These are phyloP conservation scores for Albula goreensis DNA, from an alignment of 2,113 vertebrate species.

Conservation along the genomic window DNA sequence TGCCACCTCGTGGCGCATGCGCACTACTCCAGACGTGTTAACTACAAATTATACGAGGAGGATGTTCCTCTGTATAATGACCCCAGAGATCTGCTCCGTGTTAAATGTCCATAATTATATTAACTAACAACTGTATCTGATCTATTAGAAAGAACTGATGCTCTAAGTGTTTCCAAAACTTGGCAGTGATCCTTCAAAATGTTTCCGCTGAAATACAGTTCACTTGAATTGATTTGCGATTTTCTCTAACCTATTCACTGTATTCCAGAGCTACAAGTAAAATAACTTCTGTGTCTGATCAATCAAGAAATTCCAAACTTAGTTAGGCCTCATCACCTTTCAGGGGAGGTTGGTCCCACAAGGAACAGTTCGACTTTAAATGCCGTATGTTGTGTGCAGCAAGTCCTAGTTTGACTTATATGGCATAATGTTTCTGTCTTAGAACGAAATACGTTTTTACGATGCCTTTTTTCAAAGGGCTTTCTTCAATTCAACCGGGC, in stretches of 20 bases:
- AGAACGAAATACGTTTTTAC: no score
- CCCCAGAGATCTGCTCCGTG: neutral
- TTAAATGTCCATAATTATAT: neutral
- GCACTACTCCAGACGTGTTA: slow-evolving; percentile 73
- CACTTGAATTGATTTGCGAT: neutral
- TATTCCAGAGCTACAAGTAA: neutral
- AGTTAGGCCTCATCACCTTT: neutral
- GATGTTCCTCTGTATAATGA: neutral
- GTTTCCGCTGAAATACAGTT: neutral
- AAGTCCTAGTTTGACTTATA: no score
- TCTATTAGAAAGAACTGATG: neutral
- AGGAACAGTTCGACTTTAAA: neutral
- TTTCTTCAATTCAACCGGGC: no score
- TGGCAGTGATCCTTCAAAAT: neutral
- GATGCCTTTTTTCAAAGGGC: no score
- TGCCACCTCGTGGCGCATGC: slow-evolving; percentile 89
- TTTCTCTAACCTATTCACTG: neutral
- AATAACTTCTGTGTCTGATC: neutral
- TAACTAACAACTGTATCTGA: neutral
- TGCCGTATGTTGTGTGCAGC: neutral
- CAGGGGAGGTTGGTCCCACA: no score
- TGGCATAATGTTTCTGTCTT: no score
- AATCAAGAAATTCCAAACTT: neutral
- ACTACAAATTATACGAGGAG: neutral
- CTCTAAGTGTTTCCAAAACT: neutral